Base-by-base conservation (phyloP, 2,888 invertebrate genomes). In the Nasonia oneida region DNA sequence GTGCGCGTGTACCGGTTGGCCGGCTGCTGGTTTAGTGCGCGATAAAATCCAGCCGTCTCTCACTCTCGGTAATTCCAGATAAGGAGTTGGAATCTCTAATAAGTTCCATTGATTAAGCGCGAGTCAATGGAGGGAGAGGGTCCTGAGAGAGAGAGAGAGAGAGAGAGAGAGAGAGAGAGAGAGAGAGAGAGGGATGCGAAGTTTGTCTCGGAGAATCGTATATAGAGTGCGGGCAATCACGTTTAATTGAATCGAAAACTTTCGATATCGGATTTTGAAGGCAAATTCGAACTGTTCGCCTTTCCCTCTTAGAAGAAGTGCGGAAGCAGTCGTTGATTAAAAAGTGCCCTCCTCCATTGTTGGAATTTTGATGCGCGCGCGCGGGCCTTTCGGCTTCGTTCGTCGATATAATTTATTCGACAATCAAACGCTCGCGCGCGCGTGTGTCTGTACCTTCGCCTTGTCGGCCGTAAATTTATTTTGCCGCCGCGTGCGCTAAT, bases 11-110 rank as follows among this genome's bases (percentile, higher is more conserved):
- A 8, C 8, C 42, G 4, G 18, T 6, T 4, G 3, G 1, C 6
- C 15, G 5, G 57, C n/a, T 61, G 1, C 6, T 3, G 5, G 57
- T 57, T 61, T 61, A 61, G 15, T 61, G 23, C 57, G 23, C 57
- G 23, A 61, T 61, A 61, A 61, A 61, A 61, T 67, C 15, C 6
- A 29, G 33, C 4, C 12, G 67, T 29, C 23, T 64, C 64, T 53
- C 14, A 3, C 29, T 23, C 29, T 71, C 42, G 39, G 61, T 39
- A 67, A 76, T 75, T 74, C 76, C 12, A 53, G 73, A 29, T 57
- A 81, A 64, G 75, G 76, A 42, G 14, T 74, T 29, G 42, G 73
- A 74, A 74, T 47, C 23, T 29, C 50, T 74, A n/a, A 50, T 47
- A 47, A 50, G 50, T 47, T 37, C 74, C 23, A 50, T 23, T 74